These are phyloP conservation scores for Palloptera scutellata DNA, from an alignment of 2,888 invertebrate genomes.

Conservation along the genomic window DNA sequence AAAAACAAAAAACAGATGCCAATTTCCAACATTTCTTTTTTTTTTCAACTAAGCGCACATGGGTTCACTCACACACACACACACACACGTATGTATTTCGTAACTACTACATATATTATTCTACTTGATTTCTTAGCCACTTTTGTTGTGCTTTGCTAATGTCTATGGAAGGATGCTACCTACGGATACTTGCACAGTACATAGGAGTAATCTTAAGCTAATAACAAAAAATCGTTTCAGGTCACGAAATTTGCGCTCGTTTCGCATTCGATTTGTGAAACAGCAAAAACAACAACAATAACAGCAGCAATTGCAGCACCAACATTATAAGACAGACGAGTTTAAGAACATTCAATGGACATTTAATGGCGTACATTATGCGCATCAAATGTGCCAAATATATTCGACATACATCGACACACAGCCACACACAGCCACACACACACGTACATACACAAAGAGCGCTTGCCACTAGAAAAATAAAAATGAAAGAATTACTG, in stretches of 20 bases:
- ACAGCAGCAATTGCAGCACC: background rate
- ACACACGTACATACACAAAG: too few species aligned
- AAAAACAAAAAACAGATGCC: constrained; percentile 36
- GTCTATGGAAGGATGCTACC: background rate
- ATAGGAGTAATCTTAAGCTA: constrained; percentile 45
- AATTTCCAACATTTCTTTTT: constrained; percentile 38
- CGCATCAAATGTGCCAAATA: constrained; percentile 60
- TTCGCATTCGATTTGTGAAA: constrained; percentile 57
- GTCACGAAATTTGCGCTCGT: constrained; percentile 57
- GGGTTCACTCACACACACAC: background rate
- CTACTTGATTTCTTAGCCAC: background rate
- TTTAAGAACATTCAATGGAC: constrained; percentile 46
- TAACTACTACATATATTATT: background rate
- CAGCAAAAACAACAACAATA: background rate
- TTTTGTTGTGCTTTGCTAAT: background rate
- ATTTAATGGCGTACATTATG: constrained; percentile 59
- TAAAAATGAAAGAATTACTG: constrained; percentile 21
- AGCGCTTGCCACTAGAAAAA: too few species aligned
- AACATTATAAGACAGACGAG: background rate
- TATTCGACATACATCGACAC: constrained; percentile 8
- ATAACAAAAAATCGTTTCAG: constrained; percentile 58
- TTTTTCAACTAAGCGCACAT: background rate
- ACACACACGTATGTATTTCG: background rate
- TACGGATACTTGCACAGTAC: constrained; percentile 48
- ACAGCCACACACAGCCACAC: too few species aligned